Conservation (phyloP, 2,113 vertebrate species). For the Bubo bubo region DNA sequence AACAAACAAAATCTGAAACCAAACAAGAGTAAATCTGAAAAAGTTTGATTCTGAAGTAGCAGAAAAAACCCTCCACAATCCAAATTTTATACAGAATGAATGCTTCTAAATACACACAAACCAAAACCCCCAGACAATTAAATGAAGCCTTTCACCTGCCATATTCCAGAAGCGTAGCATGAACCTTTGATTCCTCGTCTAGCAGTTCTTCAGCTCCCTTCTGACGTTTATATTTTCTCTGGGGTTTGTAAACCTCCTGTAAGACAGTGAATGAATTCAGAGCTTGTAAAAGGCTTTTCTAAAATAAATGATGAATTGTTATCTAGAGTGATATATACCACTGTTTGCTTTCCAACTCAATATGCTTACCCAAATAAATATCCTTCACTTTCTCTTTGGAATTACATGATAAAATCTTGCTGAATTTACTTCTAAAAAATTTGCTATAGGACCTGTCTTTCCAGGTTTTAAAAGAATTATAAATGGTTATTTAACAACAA, state of each 20-base stretch:
- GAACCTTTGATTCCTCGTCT: conserved; percentile 94
- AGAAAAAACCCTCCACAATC: background rate
- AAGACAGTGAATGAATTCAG: background rate
- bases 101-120: background rate
- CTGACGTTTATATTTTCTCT: conserved; percentile 90
- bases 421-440: background rate
- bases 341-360: background rate
- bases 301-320: background rate
- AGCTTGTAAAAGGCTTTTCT: background rate
- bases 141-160: conserved; percentile 81
- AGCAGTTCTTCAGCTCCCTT: conserved; percentile 83
- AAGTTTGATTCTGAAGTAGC: background rate
- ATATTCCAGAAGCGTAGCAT: conserved; percentile 92
- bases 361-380: background rate
- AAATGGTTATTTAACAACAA: background rate
- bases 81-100: background rate
- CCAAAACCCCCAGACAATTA: background rate
- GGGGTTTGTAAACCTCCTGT: conserved; percentile 92
- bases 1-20: background rate
- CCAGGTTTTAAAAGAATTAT: background rate
- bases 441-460: background rate
- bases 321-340: background rate
- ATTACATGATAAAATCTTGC: background rate
- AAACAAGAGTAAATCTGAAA: background rate
- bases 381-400: background rate